Base-by-base conservation (phyloP, 2,888 invertebrate genomes). In the Drosophila picticornis region DNA sequence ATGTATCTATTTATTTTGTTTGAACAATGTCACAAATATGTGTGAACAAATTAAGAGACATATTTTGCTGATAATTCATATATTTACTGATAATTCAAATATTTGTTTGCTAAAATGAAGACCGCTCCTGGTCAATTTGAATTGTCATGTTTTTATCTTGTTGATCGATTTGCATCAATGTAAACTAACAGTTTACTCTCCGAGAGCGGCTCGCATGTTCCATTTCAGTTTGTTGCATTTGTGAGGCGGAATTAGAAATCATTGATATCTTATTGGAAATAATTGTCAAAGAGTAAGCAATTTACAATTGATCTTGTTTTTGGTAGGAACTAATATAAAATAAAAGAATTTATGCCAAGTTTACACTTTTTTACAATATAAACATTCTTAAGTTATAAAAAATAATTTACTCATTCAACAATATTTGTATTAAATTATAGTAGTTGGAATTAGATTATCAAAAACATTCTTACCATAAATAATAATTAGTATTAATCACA, bases 251-350 rank as follows among this genome's bases (percentile, higher is more conserved):
- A 69, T 48, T 66, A 76, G 31, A 60, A 71, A 71, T 57, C 69
- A 86, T 80, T 80, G 31, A 70, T 75, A 63, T 75, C 65, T 62
- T 77, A 83, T 83, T 77, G 73, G 56, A 86, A 68, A 73, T 73
- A 70, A 83, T 84, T 82, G 81, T 65, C 48, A 38, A 51, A 32
- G 29, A 50, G 51, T 51, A 31, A 11, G 29, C 36, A 50, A 62
- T 48, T 27, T 46, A 40, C 22, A 36, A 61, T 31, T 38, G 32
- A 60, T 48, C 16, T 52, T 38, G 40, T 9, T 13, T 31, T 11
- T 31, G 16, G 5, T 31, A 22, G 4, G 4, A 4, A 22, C 9
- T 53, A 25, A 9, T 9, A 46, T 46, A 2, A 46, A 9, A 16
- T 25, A 16, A 46, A 25, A 46, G 22, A 46, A 13, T 22, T 11